Conservation (phyloP, 2,888 invertebrate species). For the Athripsodes cinereus region DNA sequence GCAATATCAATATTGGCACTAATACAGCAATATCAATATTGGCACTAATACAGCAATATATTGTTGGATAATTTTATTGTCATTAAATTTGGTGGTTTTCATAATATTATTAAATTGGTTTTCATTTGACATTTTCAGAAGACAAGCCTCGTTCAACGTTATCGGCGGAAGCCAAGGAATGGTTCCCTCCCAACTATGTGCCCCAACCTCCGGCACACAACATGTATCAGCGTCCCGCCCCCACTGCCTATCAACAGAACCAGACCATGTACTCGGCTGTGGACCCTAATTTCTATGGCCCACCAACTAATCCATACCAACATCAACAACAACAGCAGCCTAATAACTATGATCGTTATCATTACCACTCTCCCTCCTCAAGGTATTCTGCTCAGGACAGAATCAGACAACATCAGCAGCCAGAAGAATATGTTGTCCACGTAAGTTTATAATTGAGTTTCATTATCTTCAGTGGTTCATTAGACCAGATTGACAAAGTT, state of each 20-base stretch:
- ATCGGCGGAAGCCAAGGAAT: constrained; percentile 56
- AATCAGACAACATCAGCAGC: constrained; percentile 39
- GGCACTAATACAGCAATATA: too few species aligned
- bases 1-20: too few species aligned
- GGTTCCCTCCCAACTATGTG: constrained; percentile 50
- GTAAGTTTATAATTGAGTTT: too few species aligned
- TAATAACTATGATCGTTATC: constrained; percentile 14
- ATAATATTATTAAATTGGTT: too few species aligned
- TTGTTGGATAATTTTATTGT: too few species aligned
- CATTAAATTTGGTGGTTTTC: too few species aligned
- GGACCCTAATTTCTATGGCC: constrained; percentile 27
- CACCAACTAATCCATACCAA: constrained; percentile 27
- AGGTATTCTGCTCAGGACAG: constrained; percentile 35
- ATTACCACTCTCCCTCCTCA: constrained; percentile 12
- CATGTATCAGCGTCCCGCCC: constrained; percentile 11
- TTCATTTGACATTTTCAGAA: constrained; percentile 18
- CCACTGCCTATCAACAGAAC: constrained; percentile 11
- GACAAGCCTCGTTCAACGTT: constrained; percentile 36
- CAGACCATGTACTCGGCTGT: constrained; percentile 9
- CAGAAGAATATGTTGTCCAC: constrained; percentile 30
- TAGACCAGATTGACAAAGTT: too few species aligned
- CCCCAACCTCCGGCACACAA: constrained; percentile 33
- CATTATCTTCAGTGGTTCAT: too few species aligned
- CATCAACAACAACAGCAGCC: constrained; percentile 7
- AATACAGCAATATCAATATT: too few species aligned